These are phyloP conservation scores for Ctenochaetus hawaiiensis DNA, from an alignment of 2,797 vertebrate genomes.

Conservation along the genomic window DNA sequence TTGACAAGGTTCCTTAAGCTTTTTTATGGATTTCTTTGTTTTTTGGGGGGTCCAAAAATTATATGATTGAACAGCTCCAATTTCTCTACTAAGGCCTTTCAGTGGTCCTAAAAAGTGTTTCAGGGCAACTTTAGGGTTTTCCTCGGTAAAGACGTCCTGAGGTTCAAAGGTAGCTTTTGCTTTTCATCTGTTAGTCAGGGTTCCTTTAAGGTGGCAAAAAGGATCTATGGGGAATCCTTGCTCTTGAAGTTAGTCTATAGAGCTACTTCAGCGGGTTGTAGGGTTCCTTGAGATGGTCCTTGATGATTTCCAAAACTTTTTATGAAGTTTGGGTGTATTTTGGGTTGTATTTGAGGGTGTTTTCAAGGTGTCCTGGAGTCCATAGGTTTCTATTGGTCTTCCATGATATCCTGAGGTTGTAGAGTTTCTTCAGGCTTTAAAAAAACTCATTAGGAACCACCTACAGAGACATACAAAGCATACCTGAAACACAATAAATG, in stretches of 20 bases:
- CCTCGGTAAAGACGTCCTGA: neutral
- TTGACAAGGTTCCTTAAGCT: neutral
- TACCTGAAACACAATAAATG: neutral
- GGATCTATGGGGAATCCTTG: neutral
- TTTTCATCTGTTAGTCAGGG: neutral
- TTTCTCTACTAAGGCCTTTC: neutral
- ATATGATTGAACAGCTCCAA: neutral
- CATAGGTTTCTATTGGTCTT: constrained; percentile 6
- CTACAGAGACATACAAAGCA: neutral
- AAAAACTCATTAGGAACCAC: neutral
- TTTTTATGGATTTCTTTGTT: neutral
- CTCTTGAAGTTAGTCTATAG: neutral
- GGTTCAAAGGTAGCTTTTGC: neutral
- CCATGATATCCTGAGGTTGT: neutral
- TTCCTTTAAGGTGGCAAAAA: neutral
- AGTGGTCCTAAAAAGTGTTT: neutral
- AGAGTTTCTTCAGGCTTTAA: neutral
- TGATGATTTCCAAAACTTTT: neutral
- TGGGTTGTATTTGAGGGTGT: neutral
- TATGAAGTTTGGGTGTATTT: neutral
- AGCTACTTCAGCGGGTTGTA: neutral
- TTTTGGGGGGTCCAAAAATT: neutral
- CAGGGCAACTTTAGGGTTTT: neutral
- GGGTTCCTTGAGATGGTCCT: neutral
- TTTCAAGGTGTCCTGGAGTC: neutral